Percentiles rank a stretch among this genome's conserved stretches.
Evolutionary conservation across 1,140 invertebrate genomes (phyloP).

Genomic region (Meloidogyne exigua): DNA sequence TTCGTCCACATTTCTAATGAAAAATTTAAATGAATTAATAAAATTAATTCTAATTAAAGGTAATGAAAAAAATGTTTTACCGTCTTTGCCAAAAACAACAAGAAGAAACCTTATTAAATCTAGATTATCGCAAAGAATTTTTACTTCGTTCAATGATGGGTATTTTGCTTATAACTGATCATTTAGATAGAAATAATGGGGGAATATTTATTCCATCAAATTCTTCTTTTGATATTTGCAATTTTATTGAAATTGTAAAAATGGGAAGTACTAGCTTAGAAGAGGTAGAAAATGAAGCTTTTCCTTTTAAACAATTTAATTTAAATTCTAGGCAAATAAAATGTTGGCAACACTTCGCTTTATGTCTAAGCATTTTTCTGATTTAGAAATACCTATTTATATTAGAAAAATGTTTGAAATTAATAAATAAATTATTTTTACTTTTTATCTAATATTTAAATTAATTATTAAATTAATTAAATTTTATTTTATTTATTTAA

Average conservation of each 20-base stretch:
- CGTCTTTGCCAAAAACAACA: not conserved
- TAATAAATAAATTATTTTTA: not conserved
- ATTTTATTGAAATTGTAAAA: constrained; percentile 17
- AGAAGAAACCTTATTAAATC: not conserved
- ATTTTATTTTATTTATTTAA: too few species aligned
- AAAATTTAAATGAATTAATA: too few species aligned
- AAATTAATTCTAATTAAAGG: not conserved
- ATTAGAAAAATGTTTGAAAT: not conserved
- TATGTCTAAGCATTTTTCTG: constrained; percentile 21
- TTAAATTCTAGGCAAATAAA: constrained; percentile 11
- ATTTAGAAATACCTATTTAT: not conserved
- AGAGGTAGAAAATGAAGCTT: not conserved
- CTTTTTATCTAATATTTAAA: too few species aligned
- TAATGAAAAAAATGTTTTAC: constrained; percentile 19
- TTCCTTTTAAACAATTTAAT: not conserved
- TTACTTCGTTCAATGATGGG: constrained; percentile 23
- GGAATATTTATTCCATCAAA: constrained; percentile 10
- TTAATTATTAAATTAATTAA: too few species aligned
- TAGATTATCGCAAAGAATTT: not conserved
- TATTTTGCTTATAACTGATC: constrained; percentile 21
- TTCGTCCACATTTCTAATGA: too few species aligned
- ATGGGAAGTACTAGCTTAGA: not conserved
- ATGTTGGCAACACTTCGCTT: constrained; percentile 22
- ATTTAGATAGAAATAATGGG: not conserved
- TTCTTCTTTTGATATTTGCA: constrained; percentile 20